Evolutionary conservation across 2,113 vertebrate species (phyloP).

Genomic region (Stigmatopora argus): DNA sequence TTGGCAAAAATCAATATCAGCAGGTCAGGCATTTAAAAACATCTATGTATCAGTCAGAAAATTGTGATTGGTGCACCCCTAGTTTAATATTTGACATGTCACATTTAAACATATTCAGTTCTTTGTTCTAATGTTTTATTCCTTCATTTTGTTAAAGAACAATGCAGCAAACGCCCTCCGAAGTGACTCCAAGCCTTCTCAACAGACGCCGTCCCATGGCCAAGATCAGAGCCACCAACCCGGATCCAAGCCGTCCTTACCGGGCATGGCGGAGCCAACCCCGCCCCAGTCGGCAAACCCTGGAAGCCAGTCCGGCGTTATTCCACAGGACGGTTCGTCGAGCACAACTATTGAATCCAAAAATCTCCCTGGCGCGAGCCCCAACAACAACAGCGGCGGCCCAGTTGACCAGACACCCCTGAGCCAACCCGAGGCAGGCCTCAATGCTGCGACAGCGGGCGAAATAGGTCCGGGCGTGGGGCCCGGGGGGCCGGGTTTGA

Average conservation of each 20-base stretch:
- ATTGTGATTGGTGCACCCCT: too few relatives aligned
- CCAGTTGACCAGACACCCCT: conserved; percentile 79
- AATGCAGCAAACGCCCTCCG: conserved; percentile 78
- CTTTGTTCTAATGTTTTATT: conserved; percentile 6
- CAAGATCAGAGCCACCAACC: conserved; percentile 89
- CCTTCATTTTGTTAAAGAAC: conserved; percentile 74
- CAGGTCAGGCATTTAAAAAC: too few relatives aligned
- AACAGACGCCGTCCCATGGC: conserved; percentile 69
- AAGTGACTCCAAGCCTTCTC: conserved; percentile 80
- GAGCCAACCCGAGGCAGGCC: conserved; percentile 78
- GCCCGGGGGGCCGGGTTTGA: conserved; percentile 57
- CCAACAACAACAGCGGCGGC: conserved; percentile 69
- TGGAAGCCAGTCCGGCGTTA: conserved; percentile 65
- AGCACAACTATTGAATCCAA: conserved; percentile 81
- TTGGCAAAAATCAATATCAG: too few relatives aligned
- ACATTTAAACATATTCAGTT: background rate
- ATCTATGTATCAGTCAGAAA: too few relatives aligned
- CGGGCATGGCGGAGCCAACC: conserved; percentile 77
- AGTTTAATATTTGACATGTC: background rate
- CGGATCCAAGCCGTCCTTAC: conserved; percentile 83
- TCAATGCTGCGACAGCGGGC: conserved; percentile 54
- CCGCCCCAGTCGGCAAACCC: conserved; percentile 67
- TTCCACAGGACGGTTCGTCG: conserved; percentile 80
- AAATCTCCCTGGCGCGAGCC: conserved; percentile 77
- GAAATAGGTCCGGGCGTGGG: conserved; percentile 56